These are phyloP conservation scores for Alethe diademata DNA, from an alignment of 2,113 vertebrate species.

Conservation along the genomic window DNA sequence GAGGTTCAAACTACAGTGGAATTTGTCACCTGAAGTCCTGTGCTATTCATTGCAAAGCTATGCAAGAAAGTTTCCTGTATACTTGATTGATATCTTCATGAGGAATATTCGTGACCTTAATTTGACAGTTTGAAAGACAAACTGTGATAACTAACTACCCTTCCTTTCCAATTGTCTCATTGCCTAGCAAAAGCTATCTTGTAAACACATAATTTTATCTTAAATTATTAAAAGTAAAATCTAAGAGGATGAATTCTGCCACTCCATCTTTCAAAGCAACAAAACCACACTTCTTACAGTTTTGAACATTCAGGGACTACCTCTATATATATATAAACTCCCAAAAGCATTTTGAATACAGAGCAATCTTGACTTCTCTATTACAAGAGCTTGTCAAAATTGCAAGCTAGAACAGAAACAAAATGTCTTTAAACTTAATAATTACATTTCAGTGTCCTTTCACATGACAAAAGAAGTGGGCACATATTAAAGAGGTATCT, in stretches of 20 bases:
- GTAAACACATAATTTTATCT: neutral
- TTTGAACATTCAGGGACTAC: neutral
- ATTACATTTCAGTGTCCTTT: neutral
- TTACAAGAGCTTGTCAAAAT: neutral
- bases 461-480: neutral
- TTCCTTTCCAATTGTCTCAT: neutral
- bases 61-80: neutral
- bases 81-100: neutral
- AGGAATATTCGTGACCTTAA: neutral
- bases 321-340: no score
- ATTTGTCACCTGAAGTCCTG: neutral
- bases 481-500: neutral
- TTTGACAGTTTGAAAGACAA: neutral
- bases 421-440: neutral
- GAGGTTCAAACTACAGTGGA: neutral
- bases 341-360: neutral
- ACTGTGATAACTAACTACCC: neutral
- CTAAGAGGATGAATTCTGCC: neutral
- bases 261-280: neutral
- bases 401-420: neutral
- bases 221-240: neutral
- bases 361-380: neutral
- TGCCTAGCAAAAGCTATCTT: neutral
- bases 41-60: neutral
- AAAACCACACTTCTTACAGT: fast-evolving